Evolutionary conservation across 2,888 invertebrate genomes (phyloP).

Genomic region (Drosophila antonietae): DNA sequence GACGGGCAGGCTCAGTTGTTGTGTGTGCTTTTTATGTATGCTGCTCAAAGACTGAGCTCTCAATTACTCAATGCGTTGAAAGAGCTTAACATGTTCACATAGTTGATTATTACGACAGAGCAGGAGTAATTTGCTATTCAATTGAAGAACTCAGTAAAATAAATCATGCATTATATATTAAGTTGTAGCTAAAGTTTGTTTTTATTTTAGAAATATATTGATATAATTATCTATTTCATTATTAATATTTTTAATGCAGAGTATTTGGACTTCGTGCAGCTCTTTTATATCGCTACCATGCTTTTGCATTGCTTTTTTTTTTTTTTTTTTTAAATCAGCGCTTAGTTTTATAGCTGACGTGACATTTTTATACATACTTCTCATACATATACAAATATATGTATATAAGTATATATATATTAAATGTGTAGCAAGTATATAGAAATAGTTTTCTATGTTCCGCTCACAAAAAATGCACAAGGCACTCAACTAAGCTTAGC

Average conservation of each 20-base stretch:
- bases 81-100: not conserved
- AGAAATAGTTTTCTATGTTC: conserved; percentile 20
- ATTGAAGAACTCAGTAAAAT: not conserved
- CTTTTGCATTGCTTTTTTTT: conserved; percentile 31
- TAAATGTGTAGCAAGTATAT: conserved; percentile 8
- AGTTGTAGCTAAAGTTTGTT: not conserved
- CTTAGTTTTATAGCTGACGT: conserved; percentile 67
- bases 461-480: conserved; percentile 41
- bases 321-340: conserved; percentile 55
- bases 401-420: conserved; percentile 10
- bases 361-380: conserved; percentile 58
- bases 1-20: conserved; percentile 10
- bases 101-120: not conserved
- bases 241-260: not conserved
- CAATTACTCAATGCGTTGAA: conserved; percentile 9
- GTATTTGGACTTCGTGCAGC: conserved; percentile 6
- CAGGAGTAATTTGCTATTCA: not conserved
- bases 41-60: conserved; percentile 8
- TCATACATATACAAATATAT: conserved; percentile 25
- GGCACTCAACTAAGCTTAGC: conserved; percentile 11
- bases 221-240: not conserved
- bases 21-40: not conserved
- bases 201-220: not conserved
- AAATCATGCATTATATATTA: not conserved
- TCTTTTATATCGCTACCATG: not conserved